A percentile compares a stretch with the other conserved stretches of the same genome.
phyloP scores from a whole-genome alignment of 1,140 invertebrate genomes.

The Diorhabda elongata region DNA sequence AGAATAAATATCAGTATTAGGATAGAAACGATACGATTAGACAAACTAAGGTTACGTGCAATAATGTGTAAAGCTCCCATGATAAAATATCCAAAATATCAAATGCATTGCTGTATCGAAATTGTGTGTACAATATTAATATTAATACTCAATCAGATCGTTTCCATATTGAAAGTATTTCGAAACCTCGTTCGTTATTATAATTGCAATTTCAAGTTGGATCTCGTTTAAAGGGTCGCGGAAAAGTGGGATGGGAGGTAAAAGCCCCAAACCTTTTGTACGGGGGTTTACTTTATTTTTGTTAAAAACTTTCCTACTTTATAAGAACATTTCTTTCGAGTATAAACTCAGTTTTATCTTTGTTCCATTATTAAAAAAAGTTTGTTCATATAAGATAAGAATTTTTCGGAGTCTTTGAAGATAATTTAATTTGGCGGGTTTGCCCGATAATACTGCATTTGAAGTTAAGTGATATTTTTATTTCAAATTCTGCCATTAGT shows the following conservation, averaged over 20 bases:
- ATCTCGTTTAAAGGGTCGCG: constrained; percentile 12
- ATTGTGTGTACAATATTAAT: neutral
- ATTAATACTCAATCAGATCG: constrained; percentile 24
- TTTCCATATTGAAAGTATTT: constrained; percentile 27
- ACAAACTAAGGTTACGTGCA: too few relatives aligned
- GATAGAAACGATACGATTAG: too few relatives aligned
- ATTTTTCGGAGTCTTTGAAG: constrained; percentile 4
- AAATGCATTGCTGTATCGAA: too few relatives aligned
- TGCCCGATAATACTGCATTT: constrained; percentile 4
- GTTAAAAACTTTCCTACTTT: constrained; percentile 28
- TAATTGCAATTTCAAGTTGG: constrained; percentile 29
- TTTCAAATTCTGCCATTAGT: constrained; percentile 11
- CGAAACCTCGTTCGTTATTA: constrained; percentile 26
- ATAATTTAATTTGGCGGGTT: constrained; percentile 10
- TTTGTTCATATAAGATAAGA: constrained; percentile 27
- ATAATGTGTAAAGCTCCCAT: too few relatives aligned
- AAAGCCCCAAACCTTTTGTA: constrained; percentile 21
- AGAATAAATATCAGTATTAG: too few relatives aligned
- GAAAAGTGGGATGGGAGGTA: neutral
- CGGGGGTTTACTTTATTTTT: constrained; percentile 26
- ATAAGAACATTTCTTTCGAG: constrained; percentile 29
- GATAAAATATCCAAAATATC: too few relatives aligned
- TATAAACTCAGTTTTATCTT: constrained; percentile 29
- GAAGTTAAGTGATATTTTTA: constrained; percentile 9
- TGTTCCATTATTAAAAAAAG: constrained; percentile 28